Conservation (phyloP, 2,797 vertebrate species). For the Protosalanx chinensis region DNA sequence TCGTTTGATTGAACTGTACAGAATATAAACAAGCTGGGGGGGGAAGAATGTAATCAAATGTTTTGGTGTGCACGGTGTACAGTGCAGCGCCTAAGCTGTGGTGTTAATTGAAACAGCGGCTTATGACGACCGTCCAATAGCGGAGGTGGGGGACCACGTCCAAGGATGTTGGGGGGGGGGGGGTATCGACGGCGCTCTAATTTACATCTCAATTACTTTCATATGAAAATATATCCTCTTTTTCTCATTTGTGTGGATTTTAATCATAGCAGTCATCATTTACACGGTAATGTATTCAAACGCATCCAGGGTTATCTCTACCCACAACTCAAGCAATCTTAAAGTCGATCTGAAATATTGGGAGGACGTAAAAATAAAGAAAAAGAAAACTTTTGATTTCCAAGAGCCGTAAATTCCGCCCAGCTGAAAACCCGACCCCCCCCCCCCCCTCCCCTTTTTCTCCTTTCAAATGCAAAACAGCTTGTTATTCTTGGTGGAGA, state of each 20-base stretch:
- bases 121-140: constrained; percentile 30
- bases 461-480: constrained; percentile 72
- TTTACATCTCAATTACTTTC: constrained; percentile 45
- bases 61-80: constrained; percentile 1
- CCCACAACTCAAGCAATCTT: constrained; percentile 38
- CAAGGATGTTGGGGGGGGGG: too few species aligned
- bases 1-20: constrained; percentile 32
- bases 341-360: constrained; percentile 52
- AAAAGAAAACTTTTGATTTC: constrained; percentile 52
- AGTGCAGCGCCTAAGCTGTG: constrained; percentile 20
- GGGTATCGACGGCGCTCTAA: constrained; percentile 25
- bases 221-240: constrained; percentile 24
- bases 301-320: constrained; percentile 28
- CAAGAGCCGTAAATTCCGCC: constrained; percentile 54
- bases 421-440: too few species aligned
- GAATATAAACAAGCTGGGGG: constrained; percentile 33
- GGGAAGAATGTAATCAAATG: constrained; percentile 43
- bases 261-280: constrained; percentile 50
- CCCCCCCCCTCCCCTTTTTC: constrained; percentile 43
- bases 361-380: constrained; percentile 38
- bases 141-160: constrained; percentile 7
- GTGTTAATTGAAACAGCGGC: constrained; percentile 47
- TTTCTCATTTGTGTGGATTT: constrained; percentile 39
- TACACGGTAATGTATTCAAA: constrained; percentile 49
- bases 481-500: constrained; percentile 61